Conservation (phyloP, 2,797 vertebrate genomes). For the Trichosurus vulpecula region DNA sequence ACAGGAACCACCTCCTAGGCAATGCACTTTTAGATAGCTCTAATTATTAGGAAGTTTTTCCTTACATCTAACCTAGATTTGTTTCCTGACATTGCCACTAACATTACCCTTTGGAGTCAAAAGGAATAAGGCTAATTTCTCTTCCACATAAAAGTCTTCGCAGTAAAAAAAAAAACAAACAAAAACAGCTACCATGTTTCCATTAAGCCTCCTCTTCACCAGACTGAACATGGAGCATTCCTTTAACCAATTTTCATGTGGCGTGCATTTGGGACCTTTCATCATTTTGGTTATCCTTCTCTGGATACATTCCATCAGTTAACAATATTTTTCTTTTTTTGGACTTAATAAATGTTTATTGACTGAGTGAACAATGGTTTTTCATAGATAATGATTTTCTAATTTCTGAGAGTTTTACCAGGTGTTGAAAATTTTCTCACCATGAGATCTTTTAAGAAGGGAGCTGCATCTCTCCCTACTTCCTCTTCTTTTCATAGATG, state of each 20-base stretch:
- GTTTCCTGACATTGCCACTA: neutral
- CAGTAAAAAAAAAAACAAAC: neutral
- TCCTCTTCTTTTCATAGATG: too few species aligned
- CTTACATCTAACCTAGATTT: neutral
- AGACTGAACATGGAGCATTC: neutral
- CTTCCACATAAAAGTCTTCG: neutral
- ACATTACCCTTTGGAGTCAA: neutral
- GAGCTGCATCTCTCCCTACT: too few species aligned
- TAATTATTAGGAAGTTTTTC: neutral
- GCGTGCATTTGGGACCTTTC: neutral
- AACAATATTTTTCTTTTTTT: neutral
- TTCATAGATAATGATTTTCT: too few species aligned
- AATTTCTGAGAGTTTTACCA: neutral
- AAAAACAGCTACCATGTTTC: neutral
- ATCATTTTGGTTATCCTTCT: neutral
- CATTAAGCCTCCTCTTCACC: neutral
- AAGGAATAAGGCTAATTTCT: neutral
- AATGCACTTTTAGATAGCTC: neutral
- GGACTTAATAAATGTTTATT: too few species aligned
- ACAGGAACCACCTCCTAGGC: neutral
- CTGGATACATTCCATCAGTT: neutral
- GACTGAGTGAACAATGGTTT: too few species aligned
- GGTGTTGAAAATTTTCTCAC: neutral
- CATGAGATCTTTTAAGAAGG: neutral
- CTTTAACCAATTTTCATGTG: neutral